These are phyloP conservation scores for Clarias batrachus DNA, from an alignment of 2,113 vertebrate species.

Conservation along the genomic window DNA sequence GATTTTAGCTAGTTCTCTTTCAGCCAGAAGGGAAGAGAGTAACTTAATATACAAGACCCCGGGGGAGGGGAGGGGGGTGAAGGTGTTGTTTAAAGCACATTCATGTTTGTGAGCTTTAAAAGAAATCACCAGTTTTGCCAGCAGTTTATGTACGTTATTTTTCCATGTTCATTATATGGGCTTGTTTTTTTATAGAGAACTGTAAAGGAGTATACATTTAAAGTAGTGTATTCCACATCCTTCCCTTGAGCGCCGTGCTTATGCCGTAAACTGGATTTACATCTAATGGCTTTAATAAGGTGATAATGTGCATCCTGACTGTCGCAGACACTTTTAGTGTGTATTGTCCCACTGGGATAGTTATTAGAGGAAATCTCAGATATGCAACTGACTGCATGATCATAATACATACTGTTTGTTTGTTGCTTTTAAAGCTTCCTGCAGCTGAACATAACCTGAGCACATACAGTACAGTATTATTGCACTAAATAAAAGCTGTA, in stretches of 20 bases:
- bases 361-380: neutral
- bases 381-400: neutral
- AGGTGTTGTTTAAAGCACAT: neutral
- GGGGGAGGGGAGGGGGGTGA: neutral
- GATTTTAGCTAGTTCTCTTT: neutral
- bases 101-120: neutral
- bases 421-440: neutral
- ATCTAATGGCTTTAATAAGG: slow-evolving; percentile 8
- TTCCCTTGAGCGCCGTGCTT: slow-evolving; percentile 14
- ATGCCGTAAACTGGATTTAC: neutral
- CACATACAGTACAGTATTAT: neutral
- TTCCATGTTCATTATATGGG: slow-evolving; percentile 24
- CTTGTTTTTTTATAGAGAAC: slow-evolving; percentile 42
- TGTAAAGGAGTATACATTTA: slow-evolving; percentile 1
- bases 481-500: neutral
- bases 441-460: neutral
- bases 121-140: slow-evolving; percentile 19
- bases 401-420: neutral
- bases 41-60: neutral
- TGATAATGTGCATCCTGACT: neutral
- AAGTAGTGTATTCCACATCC: neutral
- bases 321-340: neutral
- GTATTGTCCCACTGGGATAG: neutral
- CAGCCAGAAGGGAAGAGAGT: neutral
- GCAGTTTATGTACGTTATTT: slow-evolving; percentile 11